These are phyloP conservation scores for Agriopis marginaria DNA, from an alignment of 2,888 invertebrate species.

Conservation along the genomic window DNA sequence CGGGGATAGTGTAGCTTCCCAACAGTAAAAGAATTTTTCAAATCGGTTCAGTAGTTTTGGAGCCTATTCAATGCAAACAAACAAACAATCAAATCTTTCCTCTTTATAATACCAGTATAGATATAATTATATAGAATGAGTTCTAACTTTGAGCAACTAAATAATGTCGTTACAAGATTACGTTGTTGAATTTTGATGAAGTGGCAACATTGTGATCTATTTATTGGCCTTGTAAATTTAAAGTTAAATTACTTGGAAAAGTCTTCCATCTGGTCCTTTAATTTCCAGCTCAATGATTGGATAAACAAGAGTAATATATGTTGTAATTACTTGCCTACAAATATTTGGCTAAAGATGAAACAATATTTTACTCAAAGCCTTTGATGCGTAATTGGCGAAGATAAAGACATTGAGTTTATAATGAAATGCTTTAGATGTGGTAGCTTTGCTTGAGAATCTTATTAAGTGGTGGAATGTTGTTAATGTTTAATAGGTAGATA, in stretches of 20 bases:
- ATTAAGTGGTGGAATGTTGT: constrained; percentile 3
- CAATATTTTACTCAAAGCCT: constrained; percentile 14
- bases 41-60: no score
- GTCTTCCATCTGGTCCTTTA: neutral
- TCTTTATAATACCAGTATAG: no score
- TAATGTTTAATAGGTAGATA: neutral
- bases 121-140: no score
- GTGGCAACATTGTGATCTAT: no score
- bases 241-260: neutral
- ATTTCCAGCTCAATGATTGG: neutral
- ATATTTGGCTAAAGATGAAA: constrained; percentile 21
- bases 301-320: constrained; percentile 5
- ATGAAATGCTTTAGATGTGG: constrained; percentile 15
- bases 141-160: no score
- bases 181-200: no score
- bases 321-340: constrained; percentile 8
- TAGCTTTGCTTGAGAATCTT: constrained; percentile 8
- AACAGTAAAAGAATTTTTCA: no score
- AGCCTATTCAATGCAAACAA: no score
- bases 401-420: constrained; percentile 12
- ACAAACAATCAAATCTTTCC: no score
- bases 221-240: no score
- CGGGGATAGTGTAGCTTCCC: no score
- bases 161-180: no score
- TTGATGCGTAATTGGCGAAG: constrained; percentile 18